Conservation (phyloP, 2,113 vertebrate genomes). For the Rhabdornis inornatus region DNA sequence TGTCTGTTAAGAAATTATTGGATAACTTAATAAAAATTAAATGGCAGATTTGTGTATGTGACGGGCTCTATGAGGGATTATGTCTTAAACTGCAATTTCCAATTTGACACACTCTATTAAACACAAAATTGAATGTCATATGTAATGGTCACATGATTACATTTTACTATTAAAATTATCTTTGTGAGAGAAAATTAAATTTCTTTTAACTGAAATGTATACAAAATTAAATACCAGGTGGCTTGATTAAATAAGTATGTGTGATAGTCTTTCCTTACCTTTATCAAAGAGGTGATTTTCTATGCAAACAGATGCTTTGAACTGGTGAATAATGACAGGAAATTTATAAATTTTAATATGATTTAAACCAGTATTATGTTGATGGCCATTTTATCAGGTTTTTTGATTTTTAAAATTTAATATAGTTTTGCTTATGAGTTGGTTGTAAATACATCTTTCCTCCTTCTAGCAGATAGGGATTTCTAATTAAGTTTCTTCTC, state of each 20-base stretch:
- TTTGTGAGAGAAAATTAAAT: conserved; percentile 24
- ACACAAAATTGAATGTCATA: conserved; percentile 17
- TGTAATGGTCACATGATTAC: conserved; percentile 9
- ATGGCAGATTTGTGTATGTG: conserved; percentile 12
- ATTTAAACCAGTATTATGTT: neutral
- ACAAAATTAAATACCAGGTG: conserved; percentile 22
- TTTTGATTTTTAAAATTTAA: neutral
- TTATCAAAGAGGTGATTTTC: neutral
- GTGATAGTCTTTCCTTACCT: neutral
- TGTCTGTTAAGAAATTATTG: conserved; percentile 15
- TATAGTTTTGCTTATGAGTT: neutral
- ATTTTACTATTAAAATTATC: conserved; percentile 32
- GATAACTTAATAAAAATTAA: conserved; percentile 41
- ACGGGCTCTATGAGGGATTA: conserved; percentile 30
- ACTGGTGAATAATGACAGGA: neutral
- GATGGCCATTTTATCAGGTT: neutral
- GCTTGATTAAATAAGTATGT: neutral
- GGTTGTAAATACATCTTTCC: neutral
- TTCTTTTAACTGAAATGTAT: conserved; percentile 23
- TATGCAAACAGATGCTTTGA: neutral
- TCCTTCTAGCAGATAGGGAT: neutral
- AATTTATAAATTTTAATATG: neutral
- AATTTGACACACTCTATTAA: conserved; percentile 54
- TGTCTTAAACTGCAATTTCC: conserved; percentile 44
- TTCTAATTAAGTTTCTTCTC: neutral